Evolutionary conservation across 2,888 invertebrate species (phyloP).

Genomic region (Tetragonisca angustula): DNA sequence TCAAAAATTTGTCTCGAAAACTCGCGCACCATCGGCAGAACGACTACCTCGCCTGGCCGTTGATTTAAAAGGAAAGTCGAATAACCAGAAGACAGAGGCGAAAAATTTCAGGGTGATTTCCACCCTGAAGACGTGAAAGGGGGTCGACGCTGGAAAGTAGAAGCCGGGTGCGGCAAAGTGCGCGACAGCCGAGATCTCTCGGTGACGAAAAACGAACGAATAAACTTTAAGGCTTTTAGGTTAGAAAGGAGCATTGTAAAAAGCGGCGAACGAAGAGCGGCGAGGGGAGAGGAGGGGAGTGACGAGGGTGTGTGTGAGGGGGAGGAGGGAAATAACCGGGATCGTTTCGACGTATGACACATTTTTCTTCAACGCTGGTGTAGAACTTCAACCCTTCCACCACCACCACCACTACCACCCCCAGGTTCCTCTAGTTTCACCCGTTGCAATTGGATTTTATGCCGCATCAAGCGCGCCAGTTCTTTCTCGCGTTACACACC

Average conservation of each 20-base stretch:
- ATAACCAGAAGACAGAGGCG: slow-evolving; percentile 27
- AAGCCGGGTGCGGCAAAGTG: slow-evolving; percentile 10
- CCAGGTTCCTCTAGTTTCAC: slow-evolving; percentile 38
- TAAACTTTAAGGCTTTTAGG: neutral
- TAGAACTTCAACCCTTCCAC: neutral
- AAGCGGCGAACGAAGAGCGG: neutral
- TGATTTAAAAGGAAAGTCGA: slow-evolving; percentile 16
- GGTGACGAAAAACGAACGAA: slow-evolving; percentile 18
- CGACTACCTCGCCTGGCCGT: neutral
- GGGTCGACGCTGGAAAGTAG: slow-evolving; percentile 12
- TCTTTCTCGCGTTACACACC: slow-evolving; percentile 46
- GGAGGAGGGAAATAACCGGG: neutral
- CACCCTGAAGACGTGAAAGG: slow-evolving; percentile 15
- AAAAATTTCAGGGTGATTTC: slow-evolving; percentile 33
- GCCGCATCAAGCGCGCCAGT: slow-evolving; percentile 52
- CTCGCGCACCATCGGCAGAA: neutral
- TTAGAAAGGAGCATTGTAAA: neutral
- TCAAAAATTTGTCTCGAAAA: neutral
- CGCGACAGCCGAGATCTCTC: slow-evolving; percentile 3
- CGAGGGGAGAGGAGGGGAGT: too few relatives aligned
- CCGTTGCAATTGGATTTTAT: slow-evolving; percentile 61
- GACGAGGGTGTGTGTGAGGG: neutral
- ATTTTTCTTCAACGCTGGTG: slow-evolving; percentile 19
- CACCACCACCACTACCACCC: too few relatives aligned
- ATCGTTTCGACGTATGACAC: slow-evolving; percentile 34